Evolutionary conservation across 2,113 vertebrate genomes (phyloP).

Genomic region (Eclectus roratus): DNA sequence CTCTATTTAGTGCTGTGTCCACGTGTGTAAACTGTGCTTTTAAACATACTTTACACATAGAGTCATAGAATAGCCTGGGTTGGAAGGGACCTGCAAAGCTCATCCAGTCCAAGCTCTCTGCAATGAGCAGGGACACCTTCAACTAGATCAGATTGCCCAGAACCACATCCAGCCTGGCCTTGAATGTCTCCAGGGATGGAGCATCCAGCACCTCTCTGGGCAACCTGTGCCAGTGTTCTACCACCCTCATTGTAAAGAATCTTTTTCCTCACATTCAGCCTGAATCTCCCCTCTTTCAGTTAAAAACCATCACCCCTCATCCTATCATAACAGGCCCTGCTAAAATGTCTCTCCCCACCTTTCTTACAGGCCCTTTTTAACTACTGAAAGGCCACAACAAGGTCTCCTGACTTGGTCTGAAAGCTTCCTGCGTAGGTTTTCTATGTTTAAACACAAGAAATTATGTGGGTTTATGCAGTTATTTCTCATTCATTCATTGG

Average conservation of each 20-base stretch:
- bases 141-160: neutral
- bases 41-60: neutral
- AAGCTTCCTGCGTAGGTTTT: neutral
- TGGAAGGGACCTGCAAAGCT: neutral
- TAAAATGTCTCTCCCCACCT: neutral
- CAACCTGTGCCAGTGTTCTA: neutral
- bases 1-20: neutral
- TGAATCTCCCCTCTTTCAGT: neutral
- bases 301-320: neutral
- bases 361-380: neutral
- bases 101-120: neutral
- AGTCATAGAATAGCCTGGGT: neutral
- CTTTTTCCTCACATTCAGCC: neutral
- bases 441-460: neutral
- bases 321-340: neutral
- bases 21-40: rapidly evolving
- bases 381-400: neutral
- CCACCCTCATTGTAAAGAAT: neutral
- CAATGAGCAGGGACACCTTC: neutral
- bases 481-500: neutral
- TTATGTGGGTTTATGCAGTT: neutral
- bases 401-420: neutral
- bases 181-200: neutral
- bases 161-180: neutral
- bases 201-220: neutral